Conservation (phyloP, 53 echinoderm and acorn worm species). For the Pentamera pediparva region DNA sequence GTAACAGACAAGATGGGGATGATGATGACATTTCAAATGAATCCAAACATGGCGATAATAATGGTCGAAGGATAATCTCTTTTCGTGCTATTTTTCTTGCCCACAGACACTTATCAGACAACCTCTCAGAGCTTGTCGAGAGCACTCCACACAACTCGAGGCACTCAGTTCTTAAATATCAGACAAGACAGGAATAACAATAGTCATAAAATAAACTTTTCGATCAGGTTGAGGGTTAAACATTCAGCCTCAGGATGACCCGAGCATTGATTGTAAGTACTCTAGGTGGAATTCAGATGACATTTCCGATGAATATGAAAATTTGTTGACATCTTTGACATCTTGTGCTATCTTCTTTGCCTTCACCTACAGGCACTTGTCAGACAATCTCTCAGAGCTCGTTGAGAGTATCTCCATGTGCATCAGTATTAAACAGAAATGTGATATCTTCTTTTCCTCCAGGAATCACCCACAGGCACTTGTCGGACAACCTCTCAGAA, state of each 20-base stretch:
- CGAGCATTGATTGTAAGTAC: too few species aligned
- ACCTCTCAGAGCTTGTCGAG: constrained; percentile 97
- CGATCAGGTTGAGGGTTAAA: too few species aligned
- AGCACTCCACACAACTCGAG: constrained; percentile 86
- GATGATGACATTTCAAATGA: too few species aligned
- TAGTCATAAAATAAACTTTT: too few species aligned
- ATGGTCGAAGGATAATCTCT: not conserved
- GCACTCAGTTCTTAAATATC: too few species aligned
- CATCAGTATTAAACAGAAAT: constrained; percentile 74
- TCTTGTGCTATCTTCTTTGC: too few species aligned
- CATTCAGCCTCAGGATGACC: too few species aligned
- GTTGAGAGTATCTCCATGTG: constrained; percentile 99
- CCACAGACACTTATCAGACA: constrained; percentile 94
- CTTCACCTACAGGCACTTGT: constrained; percentile 95
- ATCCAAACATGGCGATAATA: constrained; percentile 95
- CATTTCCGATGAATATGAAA: too few species aligned
- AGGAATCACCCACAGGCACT: constrained; percentile 97
- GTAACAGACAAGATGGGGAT: constrained; percentile 98
- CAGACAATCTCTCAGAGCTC: constrained; percentile 94
- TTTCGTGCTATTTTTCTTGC: constrained; percentile 53
- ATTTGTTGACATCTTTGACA: too few species aligned
- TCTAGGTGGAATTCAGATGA: too few species aligned
- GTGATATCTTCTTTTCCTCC: not conserved
- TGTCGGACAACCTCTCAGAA: constrained; percentile 96
- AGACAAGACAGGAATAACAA: too few species aligned